Base-by-base conservation (phyloP, 2,888 invertebrate genomes). In the Pachliopta kotzebuea region DNA sequence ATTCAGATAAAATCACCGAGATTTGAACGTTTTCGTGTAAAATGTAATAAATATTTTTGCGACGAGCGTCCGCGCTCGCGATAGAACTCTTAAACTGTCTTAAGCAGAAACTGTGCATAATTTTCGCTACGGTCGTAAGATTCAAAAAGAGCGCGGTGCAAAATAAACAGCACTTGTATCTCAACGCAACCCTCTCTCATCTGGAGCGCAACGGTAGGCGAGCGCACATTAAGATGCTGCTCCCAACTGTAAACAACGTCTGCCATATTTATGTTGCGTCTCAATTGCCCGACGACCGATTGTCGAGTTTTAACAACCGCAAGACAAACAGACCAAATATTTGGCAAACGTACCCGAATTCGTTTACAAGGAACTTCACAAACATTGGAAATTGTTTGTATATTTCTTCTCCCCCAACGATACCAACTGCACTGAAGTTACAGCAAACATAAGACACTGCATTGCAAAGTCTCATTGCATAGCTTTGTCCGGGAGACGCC, bases 111-210 rank as follows among this genome's bases (percentile, higher is more conserved):
- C 83, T 82, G 79, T 76, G 79, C 82, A 80, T 83, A 85, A 85
- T 85, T 85, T 85, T 78, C 78, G 74, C 71, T 71, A 72, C 73
- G 72, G 75, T 75, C 74, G 77, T 72, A 75, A 77, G 77, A 81
- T 84, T 85, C 76, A 79, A 83, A 86, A 85, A 82, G 82, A 81
- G 75, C 76, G 76, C 74, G 76, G 79, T 76, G 83, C 77, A 84
- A 88, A 84, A 86, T 85, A 88, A 85, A 88, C 84, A 86, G 74
- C 86, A 81, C 86, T 86, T 83, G 81, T 85, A 81, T 85, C 78
- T 87, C 84, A 84, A 86, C 86, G 86, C 80, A 72, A 75, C 76
- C 86, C 80, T 87, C 79, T 87, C 88, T 85, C 86, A 86, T 88
- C 80, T 86, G 77, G 78, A 82, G 82, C 81, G 75, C 72, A 53